Base-by-base conservation (phyloP, 2,113 vertebrate species). In the Numenius arquata region DNA sequence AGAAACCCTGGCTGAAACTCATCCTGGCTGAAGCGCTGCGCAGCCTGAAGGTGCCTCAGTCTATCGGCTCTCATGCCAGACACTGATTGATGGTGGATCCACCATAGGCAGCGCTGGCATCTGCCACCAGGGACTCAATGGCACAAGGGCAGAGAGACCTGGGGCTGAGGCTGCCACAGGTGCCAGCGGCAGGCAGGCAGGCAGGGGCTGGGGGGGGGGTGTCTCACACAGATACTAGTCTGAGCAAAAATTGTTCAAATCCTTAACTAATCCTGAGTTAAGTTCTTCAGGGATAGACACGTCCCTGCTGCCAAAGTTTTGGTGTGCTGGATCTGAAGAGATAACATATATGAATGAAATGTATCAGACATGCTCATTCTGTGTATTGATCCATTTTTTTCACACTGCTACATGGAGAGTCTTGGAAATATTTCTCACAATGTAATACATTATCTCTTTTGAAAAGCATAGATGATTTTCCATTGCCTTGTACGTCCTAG, bases 91-190 rank as follows among this genome's bases (percentile, higher is more conserved):
- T 92, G 29, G 38, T 17, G n/a, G 55, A 43, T 58, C 36, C 4
- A 5, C 0, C 0, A 6, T 14, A 14, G 36, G 63, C 45, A 90
- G 55, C 0, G 3, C 23, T 73, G 59, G 72, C 67, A 53, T 19
- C 76, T 77, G 55, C 55, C 59, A 4, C 83, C 4, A 38, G 16
- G 65, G 15, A 81, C 66, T 13, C 0, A 1, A 45, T 36, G 1
- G 2, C 76, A 11, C 6, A 2, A 13, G 21, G 47, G 26, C 18
- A 79, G 58, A 52, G 71, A 63, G 27, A n/a, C 12, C 19, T 13
- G 62, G n/a, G 0, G 4, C 53, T 38, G 43, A 30, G 47, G 45
- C 3, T 1, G 1, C 1, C 3, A 12, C 41, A 17, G 56, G 9
- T 26, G 50, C 32, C 61, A 56, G 52, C 0, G 0, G 23, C 38